Base-by-base conservation (phyloP, 2,888 invertebrate genomes). In the Prosapia bicincta region DNA sequence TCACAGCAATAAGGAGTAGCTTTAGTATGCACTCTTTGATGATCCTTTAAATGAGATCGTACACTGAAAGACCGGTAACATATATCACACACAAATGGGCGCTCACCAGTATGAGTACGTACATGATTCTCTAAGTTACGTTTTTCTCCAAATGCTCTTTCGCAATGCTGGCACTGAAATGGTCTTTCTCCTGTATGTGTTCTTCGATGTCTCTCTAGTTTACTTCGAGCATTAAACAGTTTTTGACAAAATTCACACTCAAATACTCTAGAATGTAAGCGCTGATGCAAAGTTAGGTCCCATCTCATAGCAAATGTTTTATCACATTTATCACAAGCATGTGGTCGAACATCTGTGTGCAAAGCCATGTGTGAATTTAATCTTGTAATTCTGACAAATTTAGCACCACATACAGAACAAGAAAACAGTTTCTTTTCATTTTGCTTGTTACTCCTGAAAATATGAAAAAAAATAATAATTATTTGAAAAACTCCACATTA, bases 81-180 rank as follows among this genome's bases (percentile, higher is more conserved):
- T 20, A 20, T n/a, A 54, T 54, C 54, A 20, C 54, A 54, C 3
- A 54, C 20, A 54, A 54, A 54, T 20, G 54, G 54, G 20, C 54
- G 54, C 20, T 54, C 54, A 2, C 54, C 54, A 20, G 54, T 54
- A 54, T 54, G 54, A 20, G 54, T 54, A 54, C 54, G 54, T n/a
- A 54, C 54, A 20, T 69, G 69, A n/a, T 69, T 69, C 10, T 69
- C 69, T 9, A 69, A 23, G 26, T 69, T 69, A 26, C 69, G 69
- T 32, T 69, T 69, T 23, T 69, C 69, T 28, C 26, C 69, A 69
- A 69, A 69, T 30, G 69, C 69, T 26, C 26, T 67, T 25, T 67
- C 15, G 25, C 67, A 67, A 26, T 67, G 67, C n/a, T 25, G 67
- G n/a, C 67, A 67, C n/a, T 26, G 67, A 67, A 67, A 67, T 26